A percentile compares a stretch with the other conserved stretches of the same genome.
Evolutionary conservation across 2,797 vertebrate species (phyloP).

Genomic region (Propithecus deckenii): DNA sequence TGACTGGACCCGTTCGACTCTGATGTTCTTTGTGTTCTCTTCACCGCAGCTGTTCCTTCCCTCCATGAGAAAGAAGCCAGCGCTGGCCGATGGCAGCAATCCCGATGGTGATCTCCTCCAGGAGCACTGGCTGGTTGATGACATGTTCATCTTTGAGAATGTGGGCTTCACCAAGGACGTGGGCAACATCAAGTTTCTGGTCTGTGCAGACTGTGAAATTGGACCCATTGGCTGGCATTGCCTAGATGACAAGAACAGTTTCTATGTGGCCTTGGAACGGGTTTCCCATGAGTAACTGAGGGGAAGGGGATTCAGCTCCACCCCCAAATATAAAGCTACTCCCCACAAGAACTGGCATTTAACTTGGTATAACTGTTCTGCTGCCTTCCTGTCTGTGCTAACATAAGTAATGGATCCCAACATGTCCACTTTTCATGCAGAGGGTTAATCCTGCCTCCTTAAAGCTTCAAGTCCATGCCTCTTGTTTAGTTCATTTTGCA

Average conservation of each 20-base stretch:
- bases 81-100: conserved; percentile 82
- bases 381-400: background rate
- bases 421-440: background rate
- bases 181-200: conserved; percentile 95
- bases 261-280: conserved; percentile 95
- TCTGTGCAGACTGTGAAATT: conserved; percentile 98
- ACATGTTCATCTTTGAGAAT: conserved; percentile 98
- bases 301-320: background rate
- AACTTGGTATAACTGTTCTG: background rate
- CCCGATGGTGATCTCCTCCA: conserved; percentile 91
- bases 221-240: conserved; percentile 99
- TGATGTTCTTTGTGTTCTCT: background rate
- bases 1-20: background rate
- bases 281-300: conserved; percentile 91
- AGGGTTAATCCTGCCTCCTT: background rate
- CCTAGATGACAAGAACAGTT: conserved; percentile 96
- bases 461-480: background rate
- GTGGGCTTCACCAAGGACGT: conserved; percentile 98
- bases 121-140: conserved; percentile 95
- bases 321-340: background rate
- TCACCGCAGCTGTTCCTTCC: conserved; percentile 92
- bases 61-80: conserved; percentile 93
- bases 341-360: background rate
- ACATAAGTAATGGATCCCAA: background rate
- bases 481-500: background rate